These are phyloP conservation scores for Apogon talboti DNA, from an alignment of 2,797 vertebrate species.

Conservation along the genomic window DNA sequence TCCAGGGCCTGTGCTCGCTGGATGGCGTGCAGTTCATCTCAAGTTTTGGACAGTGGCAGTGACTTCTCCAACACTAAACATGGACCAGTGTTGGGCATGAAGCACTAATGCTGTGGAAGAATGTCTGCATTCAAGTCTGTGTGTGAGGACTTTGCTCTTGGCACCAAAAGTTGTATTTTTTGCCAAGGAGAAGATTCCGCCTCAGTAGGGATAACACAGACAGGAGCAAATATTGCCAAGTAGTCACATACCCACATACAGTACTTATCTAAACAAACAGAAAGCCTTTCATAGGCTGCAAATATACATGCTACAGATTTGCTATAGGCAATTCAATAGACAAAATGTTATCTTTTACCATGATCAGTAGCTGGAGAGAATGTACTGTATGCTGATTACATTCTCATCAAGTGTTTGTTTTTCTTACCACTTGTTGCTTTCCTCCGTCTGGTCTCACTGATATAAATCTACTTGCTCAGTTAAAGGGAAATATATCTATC, in stretches of 20 bases:
- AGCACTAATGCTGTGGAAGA: slow-evolving; percentile 29
- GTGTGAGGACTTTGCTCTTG: slow-evolving; percentile 36
- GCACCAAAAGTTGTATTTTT: slow-evolving; percentile 17
- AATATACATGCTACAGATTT: slow-evolving; percentile 19
- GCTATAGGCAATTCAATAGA: slow-evolving; percentile 28
- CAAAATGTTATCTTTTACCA: slow-evolving; percentile 23
- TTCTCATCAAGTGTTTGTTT: slow-evolving; percentile 37
- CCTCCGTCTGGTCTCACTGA: slow-evolving; percentile 2
- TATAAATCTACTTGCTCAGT: slow-evolving; percentile 38
- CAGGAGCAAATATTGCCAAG: slow-evolving; percentile 60
- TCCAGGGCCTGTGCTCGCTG: slow-evolving; percentile 1
- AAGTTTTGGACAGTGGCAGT: slow-evolving; percentile 4
- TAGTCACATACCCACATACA: slow-evolving; percentile 42
- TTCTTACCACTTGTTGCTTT: slow-evolving; percentile 23
- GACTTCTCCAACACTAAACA: slow-evolving; percentile 24
- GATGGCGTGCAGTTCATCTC: slow-evolving; percentile 13
- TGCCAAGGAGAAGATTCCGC: slow-evolving; percentile 27
- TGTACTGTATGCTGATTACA: slow-evolving; percentile 22
- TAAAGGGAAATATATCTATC: slow-evolving; percentile 21
- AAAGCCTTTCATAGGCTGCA: slow-evolving; percentile 27
- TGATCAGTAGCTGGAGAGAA: slow-evolving; percentile 32
- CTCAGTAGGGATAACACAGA: slow-evolving; percentile 11
- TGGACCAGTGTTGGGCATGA: slow-evolving; percentile 18
- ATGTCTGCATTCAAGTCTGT: slow-evolving; percentile 6
- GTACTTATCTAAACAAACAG: slow-evolving; percentile 13